A percentile compares a stretch with the other conserved stretches of the same genome.
Conservation (phyloP, 1,140 invertebrate genomes). For the Trichonephila inaurata region DNA sequence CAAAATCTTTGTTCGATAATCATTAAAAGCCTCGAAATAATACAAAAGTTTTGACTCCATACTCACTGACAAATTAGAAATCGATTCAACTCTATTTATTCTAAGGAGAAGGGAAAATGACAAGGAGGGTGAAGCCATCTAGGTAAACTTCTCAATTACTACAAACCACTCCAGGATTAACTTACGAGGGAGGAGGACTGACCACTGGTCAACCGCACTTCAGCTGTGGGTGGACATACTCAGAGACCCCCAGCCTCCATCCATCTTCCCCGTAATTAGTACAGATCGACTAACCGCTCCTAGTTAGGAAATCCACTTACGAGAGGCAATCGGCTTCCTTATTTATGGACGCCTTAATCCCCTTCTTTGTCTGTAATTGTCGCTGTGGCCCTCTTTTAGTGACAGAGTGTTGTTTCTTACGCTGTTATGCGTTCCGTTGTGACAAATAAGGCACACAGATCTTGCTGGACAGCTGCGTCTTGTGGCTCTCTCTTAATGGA, state of each 20-base stretch:
- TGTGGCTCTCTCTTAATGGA: too few species aligned
- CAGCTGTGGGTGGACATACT: neutral
- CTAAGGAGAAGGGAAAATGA: too few species aligned
- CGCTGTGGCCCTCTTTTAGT: neutral
- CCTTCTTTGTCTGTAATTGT: slow-evolving; percentile 31
- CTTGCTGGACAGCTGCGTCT: too few species aligned
- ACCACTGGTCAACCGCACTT: slow-evolving; percentile 9
- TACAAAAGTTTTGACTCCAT: too few species aligned
- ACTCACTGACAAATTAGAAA: too few species aligned
- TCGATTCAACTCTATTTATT: too few species aligned
- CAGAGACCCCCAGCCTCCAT: neutral
- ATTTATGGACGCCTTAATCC: slow-evolving; percentile 20
- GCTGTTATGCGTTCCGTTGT: neutral
- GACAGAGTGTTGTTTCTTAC: neutral
- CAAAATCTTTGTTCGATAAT: too few species aligned
- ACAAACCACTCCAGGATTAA: slow-evolving; percentile 19
- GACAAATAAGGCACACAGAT: neutral
- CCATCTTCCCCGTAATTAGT: slow-evolving; percentile 54
- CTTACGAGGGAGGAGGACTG: neutral
- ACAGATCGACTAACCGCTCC: slow-evolving; percentile 46
- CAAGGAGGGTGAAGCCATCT: neutral
- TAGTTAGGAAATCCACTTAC: slow-evolving; percentile 30
- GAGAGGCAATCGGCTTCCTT: neutral
- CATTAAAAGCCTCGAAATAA: too few species aligned
- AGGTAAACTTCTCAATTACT: slow-evolving; percentile 28